Conservation (phyloP, 2,888 invertebrate species). For the Lacanobia wlatinum region DNA sequence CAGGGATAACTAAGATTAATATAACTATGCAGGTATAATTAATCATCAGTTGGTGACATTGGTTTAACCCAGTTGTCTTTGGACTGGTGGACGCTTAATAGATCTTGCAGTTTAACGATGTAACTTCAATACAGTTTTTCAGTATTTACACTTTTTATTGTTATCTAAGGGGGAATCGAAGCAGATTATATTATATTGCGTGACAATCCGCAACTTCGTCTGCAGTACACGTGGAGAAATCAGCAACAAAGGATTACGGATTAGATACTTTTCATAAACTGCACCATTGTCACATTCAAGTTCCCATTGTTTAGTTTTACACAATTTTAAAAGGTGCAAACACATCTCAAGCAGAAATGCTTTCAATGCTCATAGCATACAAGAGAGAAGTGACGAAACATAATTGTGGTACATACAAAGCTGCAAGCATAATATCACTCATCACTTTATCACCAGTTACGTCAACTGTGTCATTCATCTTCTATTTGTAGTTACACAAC, state of each 20-base stretch:
- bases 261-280: slow-evolving; percentile 21
- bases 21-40: slow-evolving; percentile 3
- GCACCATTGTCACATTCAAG: slow-evolving; percentile 33
- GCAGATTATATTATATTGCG: too few relatives aligned
- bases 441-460: slow-evolving; percentile 48
- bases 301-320: slow-evolving; percentile 21
- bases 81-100: too few relatives aligned
- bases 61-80: too few relatives aligned
- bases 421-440: slow-evolving; percentile 35
- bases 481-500: slow-evolving; percentile 76
- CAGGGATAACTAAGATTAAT: slow-evolving; percentile 9
- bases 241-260: slow-evolving; percentile 12
- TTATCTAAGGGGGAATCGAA: neutral
- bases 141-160: too few relatives aligned
- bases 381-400: slow-evolving; percentile 23
- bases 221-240: neutral
- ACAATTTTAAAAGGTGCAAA: slow-evolving; percentile 19
- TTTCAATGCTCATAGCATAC: slow-evolving; percentile 16
- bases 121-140: too few relatives aligned
- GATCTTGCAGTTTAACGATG: too few relatives aligned
- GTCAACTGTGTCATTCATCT: slow-evolving; percentile 60
- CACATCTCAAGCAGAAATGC: slow-evolving; percentile 9
- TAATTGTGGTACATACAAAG: slow-evolving; percentile 42
- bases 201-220: neutral
- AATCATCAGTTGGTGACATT: neutral